Percentiles rank a stretch among this genome's conserved stretches.
Evolutionary conservation across 1,140 invertebrate genomes (phyloP).

Genomic region (Platyscapa corneri): DNA sequence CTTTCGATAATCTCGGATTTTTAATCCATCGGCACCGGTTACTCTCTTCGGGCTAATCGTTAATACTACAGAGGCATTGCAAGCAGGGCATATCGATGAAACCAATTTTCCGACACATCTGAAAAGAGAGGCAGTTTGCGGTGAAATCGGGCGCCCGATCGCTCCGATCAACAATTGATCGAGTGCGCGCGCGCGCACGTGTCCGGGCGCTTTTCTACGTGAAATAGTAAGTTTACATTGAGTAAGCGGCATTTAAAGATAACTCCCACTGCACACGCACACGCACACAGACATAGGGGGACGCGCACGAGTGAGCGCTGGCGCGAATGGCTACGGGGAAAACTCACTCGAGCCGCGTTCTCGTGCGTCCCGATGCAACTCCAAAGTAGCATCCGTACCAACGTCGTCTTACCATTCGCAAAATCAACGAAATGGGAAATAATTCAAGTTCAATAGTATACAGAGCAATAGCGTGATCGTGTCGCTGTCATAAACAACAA

Average conservation of each 20-base stretch:
- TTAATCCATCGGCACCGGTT: background rate
- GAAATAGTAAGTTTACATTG: background rate
- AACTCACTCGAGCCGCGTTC: constrained; percentile 69
- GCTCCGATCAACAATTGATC: background rate
- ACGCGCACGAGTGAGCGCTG: background rate
- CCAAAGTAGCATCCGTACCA: background rate
- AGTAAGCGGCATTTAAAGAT: background rate
- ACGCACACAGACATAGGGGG: too few relatives aligned
- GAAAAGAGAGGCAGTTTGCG: background rate
- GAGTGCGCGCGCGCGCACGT: background rate
- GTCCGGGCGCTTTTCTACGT: background rate
- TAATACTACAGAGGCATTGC: background rate
- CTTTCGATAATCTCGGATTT: background rate
- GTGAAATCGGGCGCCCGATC: background rate
- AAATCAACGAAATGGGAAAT: background rate
- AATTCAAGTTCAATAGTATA: background rate
- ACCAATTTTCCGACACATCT: background rate
- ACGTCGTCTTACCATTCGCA: background rate
- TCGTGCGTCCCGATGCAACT: background rate
- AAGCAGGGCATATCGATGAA: background rate
- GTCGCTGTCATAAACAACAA: background rate
- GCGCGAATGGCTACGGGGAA: constrained; percentile 75
- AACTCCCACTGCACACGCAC: background rate
- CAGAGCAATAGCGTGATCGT: background rate
- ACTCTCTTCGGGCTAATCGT: background rate